These are phyloP conservation scores for Orthosia gothica DNA, from an alignment of 2,888 invertebrate species.

Conservation along the genomic window DNA sequence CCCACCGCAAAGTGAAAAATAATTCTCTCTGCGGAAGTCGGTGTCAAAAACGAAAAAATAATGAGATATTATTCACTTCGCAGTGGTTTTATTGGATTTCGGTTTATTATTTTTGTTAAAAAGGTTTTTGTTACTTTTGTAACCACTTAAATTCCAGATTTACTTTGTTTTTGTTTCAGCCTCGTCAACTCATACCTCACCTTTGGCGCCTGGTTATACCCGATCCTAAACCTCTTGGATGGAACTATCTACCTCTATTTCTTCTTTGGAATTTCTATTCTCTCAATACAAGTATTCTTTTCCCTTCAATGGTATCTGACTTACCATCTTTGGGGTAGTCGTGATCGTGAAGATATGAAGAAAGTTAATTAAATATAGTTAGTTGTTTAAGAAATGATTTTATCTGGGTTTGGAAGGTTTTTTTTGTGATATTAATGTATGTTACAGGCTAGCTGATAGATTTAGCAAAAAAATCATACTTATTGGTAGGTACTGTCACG, in stretches of 20 bases:
- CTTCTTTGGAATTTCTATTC: conserved; percentile 12
- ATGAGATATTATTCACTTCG: no score
- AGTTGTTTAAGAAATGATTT: neutral
- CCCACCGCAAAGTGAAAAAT: no score
- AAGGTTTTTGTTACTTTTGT: no score
- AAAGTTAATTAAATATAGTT: neutral
- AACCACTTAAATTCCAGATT: no score
- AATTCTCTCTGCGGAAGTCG: no score
- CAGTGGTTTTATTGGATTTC: no score
- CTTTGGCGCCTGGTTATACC: conserved; percentile 73
- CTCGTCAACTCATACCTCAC: conserved; percentile 66
- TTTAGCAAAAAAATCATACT: no score
- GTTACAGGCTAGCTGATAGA: no score
- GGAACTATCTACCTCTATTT: conserved; percentile 38
- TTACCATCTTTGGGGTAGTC: conserved; percentile 2
- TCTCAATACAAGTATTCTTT: conserved; percentile 23
- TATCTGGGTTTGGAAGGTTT: neutral
- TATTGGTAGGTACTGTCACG: no score
- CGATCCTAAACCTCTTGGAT: conserved; percentile 64
- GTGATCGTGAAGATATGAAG: conserved; percentile 4
- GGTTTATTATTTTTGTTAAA: no score
- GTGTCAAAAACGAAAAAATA: no score
- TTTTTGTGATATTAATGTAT: neutral
- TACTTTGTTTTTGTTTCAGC: conserved; percentile 65
- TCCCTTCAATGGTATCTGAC: conserved; percentile 51